Evolutionary conservation across 1,140 invertebrate species (phyloP).

Genomic region (Cotesia vestalis): DNA sequence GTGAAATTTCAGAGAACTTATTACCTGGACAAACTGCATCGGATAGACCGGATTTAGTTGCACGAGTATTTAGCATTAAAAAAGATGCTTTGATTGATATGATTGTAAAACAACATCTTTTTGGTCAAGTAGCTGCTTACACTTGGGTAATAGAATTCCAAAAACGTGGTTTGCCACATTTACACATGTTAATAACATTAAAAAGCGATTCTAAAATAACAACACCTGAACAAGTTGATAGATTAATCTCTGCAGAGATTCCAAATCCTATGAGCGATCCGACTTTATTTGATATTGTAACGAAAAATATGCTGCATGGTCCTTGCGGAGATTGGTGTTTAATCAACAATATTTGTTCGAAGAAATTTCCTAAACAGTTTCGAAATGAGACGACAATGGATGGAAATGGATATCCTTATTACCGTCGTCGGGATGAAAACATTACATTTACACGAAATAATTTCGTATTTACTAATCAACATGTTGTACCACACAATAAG

Average conservation of each 20-base stretch:
- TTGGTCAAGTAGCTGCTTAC: constrained; percentile 14
- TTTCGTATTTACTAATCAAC: constrained; percentile 19
- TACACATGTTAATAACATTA: constrained; percentile 37
- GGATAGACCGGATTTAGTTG: constrained; percentile 51
- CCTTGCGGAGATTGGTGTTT: constrained; percentile 50
- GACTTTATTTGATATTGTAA: constrained; percentile 19
- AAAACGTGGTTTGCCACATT: constrained; percentile 26
- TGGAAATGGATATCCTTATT: constrained; percentile 21
- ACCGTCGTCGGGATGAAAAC: constrained; percentile 12
- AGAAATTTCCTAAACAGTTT: constrained; percentile 44
- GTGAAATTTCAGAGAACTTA: too few species aligned
- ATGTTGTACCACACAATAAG: constrained; percentile 30
- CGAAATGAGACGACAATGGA: constrained; percentile 20
- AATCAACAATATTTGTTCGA: constrained; percentile 41
- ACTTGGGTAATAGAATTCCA: constrained; percentile 21
- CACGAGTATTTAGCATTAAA: constrained; percentile 30
- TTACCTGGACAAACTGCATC: too few species aligned
- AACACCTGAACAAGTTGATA: constrained; percentile 24
- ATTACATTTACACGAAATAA: constrained; percentile 6
- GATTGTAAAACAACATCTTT: constrained; percentile 21
- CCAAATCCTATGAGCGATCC: constrained; percentile 29
- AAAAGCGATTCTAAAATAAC: constrained; percentile 36
- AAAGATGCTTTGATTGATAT: constrained; percentile 29
- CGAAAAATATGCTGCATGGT: constrained; percentile 45
- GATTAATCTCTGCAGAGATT: constrained; percentile 39